Evolutionary conservation across 1,140 invertebrate genomes (phyloP).

Genomic region (Saccostrea glomerata): DNA sequence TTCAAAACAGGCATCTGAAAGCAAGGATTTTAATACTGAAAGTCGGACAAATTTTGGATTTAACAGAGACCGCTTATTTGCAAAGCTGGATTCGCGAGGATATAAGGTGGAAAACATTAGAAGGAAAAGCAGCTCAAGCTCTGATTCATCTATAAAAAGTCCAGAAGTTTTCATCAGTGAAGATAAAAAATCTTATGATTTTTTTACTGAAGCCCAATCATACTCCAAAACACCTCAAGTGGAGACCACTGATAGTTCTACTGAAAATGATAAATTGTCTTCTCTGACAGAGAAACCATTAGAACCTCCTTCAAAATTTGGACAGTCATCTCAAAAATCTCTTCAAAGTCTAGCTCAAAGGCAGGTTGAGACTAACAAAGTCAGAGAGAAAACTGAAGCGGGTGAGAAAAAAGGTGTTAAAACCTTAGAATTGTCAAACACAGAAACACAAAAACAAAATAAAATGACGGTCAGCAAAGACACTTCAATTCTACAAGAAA

Average conservation of each 20-base stretch:
- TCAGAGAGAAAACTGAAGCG: neutral
- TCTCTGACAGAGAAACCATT: neutral
- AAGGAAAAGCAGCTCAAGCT: conserved; percentile 11
- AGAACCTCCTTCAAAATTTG: neutral
- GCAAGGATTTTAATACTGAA: neutral
- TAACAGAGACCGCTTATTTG: neutral
- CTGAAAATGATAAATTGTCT: neutral
- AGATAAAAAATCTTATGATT: neutral
- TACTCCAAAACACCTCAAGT: neutral
- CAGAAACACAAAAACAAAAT: neutral
- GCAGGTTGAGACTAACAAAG: too few species aligned
- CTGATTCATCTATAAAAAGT: neutral
- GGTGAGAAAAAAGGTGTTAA: neutral
- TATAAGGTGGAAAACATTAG: neutral
- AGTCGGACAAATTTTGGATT: conserved; percentile 11
- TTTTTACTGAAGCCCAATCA: neutral
- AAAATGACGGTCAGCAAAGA: neutral
- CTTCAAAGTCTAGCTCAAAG: neutral
- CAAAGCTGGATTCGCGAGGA: neutral
- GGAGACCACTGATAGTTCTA: neutral
- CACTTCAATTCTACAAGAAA: neutral
- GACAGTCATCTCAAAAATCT: neutral
- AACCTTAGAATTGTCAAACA: neutral
- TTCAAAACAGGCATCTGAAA: neutral
- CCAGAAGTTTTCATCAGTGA: conserved; percentile 4